Conservation (phyloP, 2,888 invertebrate genomes). For the Aleiodes alternator region DNA sequence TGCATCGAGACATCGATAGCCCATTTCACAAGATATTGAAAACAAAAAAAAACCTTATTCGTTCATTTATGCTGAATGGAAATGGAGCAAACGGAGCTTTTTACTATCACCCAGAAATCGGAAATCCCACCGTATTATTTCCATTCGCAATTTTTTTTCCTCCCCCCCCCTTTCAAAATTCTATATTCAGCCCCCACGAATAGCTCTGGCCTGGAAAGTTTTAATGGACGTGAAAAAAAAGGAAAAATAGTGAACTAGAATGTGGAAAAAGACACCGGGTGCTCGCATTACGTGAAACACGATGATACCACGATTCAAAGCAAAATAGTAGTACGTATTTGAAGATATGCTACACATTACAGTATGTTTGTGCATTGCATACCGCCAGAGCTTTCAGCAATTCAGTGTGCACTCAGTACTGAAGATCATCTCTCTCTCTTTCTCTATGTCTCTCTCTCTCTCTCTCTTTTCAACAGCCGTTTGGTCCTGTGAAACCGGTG, state of each 20-base stretch:
- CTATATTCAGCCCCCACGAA: too few species aligned
- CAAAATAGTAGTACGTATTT: neutral
- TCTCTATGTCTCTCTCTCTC: neutral
- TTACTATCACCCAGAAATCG: too few species aligned
- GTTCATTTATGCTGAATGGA: too few species aligned
- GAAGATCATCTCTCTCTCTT: constrained; percentile 41
- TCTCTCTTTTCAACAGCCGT: constrained; percentile 35
- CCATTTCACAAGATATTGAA: too few species aligned
- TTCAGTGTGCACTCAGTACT: neutral
- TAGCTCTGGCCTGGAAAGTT: neutral
- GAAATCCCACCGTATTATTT: too few species aligned
- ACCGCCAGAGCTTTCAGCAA: constrained; percentile 60
- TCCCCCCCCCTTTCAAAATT: too few species aligned
- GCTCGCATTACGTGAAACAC: constrained; percentile 43
- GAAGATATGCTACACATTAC: constrained; percentile 16
- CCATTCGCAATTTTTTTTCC: too few species aligned
- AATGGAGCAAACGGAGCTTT: too few species aligned
- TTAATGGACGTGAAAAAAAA: neutral
- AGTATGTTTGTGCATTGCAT: constrained; percentile 60
- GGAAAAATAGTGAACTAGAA: too few species aligned
- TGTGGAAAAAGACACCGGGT: neutral
- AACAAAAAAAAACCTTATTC: too few species aligned
- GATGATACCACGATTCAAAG: constrained; percentile 45
- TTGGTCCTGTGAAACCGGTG: constrained; percentile 30
- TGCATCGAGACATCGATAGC: too few species aligned